A percentile compares a stretch with the other conserved stretches of the same genome.
Evolutionary conservation across 2,113 vertebrate species (phyloP).

Genomic region (Dipodomys ordii): DNA sequence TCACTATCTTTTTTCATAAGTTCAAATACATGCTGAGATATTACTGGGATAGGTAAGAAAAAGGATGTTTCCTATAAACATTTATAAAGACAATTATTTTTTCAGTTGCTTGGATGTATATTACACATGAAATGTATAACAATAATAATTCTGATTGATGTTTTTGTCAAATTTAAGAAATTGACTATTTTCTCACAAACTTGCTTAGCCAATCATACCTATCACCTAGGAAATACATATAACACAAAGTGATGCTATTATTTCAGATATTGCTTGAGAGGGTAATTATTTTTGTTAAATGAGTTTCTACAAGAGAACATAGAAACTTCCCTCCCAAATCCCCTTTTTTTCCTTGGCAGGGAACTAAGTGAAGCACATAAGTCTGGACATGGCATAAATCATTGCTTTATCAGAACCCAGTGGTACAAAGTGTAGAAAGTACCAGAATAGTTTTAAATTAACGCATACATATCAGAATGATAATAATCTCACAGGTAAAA

Average conservation of each 20-base stretch:
- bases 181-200: constrained; percentile 29
- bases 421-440: neutral
- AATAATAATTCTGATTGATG: neutral
- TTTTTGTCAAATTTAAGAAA: constrained; percentile 32
- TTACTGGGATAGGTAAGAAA: constrained; percentile 67
- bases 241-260: constrained; percentile 47
- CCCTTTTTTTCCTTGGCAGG: neutral
- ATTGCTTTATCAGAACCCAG: neutral
- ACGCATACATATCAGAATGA: constrained; percentile 42
- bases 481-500: neutral
- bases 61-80: neutral
- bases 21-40: constrained; percentile 43
- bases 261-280: constrained; percentile 76
- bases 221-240: neutral
- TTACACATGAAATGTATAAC: neutral
- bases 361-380: constrained; percentile 19
- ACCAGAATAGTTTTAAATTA: constrained; percentile 63
- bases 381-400: constrained; percentile 4
- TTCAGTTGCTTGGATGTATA: neutral
- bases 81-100: constrained; percentile 29
- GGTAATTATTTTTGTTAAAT: constrained; percentile 72
- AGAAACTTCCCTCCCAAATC: neutral
- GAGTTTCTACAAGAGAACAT: constrained; percentile 37
- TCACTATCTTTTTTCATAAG: neutral
- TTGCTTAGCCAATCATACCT: constrained; percentile 19